Evolutionary conservation across 2,113 vertebrate genomes (phyloP), one percentile per base, ranked within the genome.

Genomic region (Agapornis roseicollis): DNA sequence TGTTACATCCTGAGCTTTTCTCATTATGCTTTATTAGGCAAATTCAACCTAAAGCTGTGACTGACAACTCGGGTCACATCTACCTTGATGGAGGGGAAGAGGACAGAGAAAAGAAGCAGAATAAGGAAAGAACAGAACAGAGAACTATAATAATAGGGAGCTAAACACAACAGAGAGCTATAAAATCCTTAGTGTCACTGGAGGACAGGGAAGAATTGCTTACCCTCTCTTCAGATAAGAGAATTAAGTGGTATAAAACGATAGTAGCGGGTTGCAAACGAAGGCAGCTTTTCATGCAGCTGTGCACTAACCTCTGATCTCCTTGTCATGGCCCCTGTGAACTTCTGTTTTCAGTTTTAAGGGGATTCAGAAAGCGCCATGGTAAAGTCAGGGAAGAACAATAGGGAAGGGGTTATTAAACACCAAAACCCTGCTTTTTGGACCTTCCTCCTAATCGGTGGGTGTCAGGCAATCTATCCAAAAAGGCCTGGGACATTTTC

Each of bases 21-120:
- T 89, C 83, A 85, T 91, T 68, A 80, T 2, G 11, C 63, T 80
- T 85, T 89, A 82, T 95, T 91, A 94, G 82, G 28, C 64, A 88
- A 91, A 93, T 80, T 85, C 22, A 63, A 42, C 41, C 19, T 41
- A 71, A 94, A 96, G 80, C 68, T 77, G 79, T 83, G 90, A 93
- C 91, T 85, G 63, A 90, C 85, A 90, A 91, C 31, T 41, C 94
- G 79, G 66, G 63, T 85, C 68, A 66, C 68, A 90, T 53, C 60
- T 69, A 52, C 76, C 63, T 90, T 53, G 63, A 18, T 7, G 31
- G 17, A 69, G 49, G 77, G 8, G 41, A 72, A 65, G 35, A 74
- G 31, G 74, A 61, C 44, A 79, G 47, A 74, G 8, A 6, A n/a
- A 90, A 70, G 20, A 23, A 85, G 37, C 29, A 80, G 37, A 71